Conservation (phyloP, 2,888 invertebrate species). For the Stenodera caucasica region DNA sequence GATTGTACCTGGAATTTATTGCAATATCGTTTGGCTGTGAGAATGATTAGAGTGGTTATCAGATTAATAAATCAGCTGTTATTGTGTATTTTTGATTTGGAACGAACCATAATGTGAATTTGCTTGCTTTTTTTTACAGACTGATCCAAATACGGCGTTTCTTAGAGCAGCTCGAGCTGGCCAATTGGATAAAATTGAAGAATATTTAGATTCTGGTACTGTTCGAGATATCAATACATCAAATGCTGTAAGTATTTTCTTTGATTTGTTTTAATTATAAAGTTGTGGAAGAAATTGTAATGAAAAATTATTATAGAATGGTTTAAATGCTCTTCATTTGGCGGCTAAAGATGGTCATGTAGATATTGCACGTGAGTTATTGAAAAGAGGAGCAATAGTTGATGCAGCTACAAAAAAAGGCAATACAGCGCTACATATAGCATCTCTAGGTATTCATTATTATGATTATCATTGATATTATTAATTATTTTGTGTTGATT, state of each 20-base stretch:
- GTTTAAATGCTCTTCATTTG: slow-evolving; percentile 95
- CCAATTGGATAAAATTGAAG: slow-evolving; percentile 91
- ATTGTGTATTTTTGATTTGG: too few relatives aligned
- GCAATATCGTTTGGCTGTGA: too few relatives aligned
- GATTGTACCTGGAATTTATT: too few relatives aligned
- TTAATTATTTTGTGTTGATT: neutral
- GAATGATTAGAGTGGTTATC: too few relatives aligned
- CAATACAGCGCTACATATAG: slow-evolving; percentile 98
- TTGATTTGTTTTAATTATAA: too few relatives aligned
- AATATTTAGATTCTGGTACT: slow-evolving; percentile 82
- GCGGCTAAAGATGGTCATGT: slow-evolving; percentile 98
- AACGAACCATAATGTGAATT: too few relatives aligned
- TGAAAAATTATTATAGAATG: too few relatives aligned
- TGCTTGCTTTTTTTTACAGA: slow-evolving; percentile 74
- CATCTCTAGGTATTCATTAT: too few relatives aligned
- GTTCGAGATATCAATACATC: slow-evolving; percentile 96
- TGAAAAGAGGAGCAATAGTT: slow-evolving; percentile 91
- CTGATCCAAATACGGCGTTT: slow-evolving; percentile 96
- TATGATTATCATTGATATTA: slow-evolving; percentile 20
- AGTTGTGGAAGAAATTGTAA: too few relatives aligned
- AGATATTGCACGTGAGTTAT: slow-evolving; percentile 89
- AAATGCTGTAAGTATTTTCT: slow-evolving; percentile 78
- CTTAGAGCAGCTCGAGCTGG: slow-evolving; percentile 96
- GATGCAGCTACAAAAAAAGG: slow-evolving; percentile 99
- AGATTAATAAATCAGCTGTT: too few relatives aligned